Conservation (phyloP, 2,797 vertebrate genomes). For the Pogonophryne albipinna region DNA sequence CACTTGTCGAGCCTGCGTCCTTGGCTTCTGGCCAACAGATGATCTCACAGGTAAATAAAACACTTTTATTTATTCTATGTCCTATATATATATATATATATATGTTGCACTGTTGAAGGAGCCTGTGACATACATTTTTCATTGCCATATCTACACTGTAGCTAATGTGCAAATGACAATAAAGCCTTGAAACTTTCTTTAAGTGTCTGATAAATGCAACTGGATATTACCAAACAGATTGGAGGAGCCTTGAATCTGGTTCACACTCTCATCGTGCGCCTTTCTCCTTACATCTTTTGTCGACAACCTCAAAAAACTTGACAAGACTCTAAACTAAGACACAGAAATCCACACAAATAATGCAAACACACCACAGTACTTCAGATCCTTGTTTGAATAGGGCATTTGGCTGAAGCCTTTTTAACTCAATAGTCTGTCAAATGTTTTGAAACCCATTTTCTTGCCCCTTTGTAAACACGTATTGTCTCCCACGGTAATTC, state of each 20-base stretch:
- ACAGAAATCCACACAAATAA: constrained; percentile 33
- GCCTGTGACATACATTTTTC: no score
- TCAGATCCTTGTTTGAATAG: constrained; percentile 31
- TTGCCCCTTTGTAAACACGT: constrained; percentile 2
- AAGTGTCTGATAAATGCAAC: constrained; percentile 8
- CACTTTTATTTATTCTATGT: not conserved
- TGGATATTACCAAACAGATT: constrained; percentile 6
- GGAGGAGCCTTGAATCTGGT: constrained; percentile 43
- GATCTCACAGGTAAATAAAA: constrained; percentile 92
- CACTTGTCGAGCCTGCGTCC: constrained; percentile 93
- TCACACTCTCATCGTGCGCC: constrained; percentile 26
- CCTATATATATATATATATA: no score
- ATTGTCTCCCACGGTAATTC: constrained; percentile 13
- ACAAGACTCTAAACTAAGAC: constrained; percentile 19
- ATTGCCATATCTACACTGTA: no score
- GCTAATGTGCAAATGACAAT: no score
- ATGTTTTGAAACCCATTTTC: constrained; percentile 5
- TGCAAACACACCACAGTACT: constrained; percentile 29
- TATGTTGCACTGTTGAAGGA: no score
- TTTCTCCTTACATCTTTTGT: constrained; percentile 29
- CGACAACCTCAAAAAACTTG: not conserved
- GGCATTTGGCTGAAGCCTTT: constrained; percentile 45
- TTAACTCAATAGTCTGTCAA: constrained; percentile 16
- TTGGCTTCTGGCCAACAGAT: constrained; percentile 95
- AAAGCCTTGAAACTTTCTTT: not conserved